These are phyloP conservation scores for Meliscaeva auricollis DNA, from an alignment of 2,888 invertebrate genomes.

Conservation along the genomic window DNA sequence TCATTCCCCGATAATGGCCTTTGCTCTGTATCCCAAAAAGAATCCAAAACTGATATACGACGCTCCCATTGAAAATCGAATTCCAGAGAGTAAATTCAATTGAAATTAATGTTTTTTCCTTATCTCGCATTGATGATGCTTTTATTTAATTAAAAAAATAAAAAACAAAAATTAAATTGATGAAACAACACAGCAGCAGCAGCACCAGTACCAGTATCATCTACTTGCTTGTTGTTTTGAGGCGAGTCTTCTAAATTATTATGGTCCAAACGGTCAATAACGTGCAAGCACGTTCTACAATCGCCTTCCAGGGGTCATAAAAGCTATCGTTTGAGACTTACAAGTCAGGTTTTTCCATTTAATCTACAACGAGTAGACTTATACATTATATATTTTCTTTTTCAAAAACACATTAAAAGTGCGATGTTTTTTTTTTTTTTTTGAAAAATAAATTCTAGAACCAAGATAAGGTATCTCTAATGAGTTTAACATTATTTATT, in stretches of 20 bases:
- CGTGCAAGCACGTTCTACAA: slow-evolving; percentile 34
- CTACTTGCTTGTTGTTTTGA: slow-evolving; percentile 42
- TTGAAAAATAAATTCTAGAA: not conserved
- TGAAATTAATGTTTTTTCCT: slow-evolving; percentile 62
- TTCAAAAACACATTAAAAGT: slow-evolving; percentile 3
- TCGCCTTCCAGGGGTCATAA: slow-evolving; percentile 65
- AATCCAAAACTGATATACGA: slow-evolving; percentile 1
- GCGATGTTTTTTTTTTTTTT: too few relatives aligned
- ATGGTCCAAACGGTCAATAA: slow-evolving; percentile 49
- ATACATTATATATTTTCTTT: not conserved
- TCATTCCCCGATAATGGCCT: slow-evolving; percentile 5
- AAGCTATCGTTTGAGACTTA: slow-evolving; percentile 49
- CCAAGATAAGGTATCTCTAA: slow-evolving; percentile 30
- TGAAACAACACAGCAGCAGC: slow-evolving; percentile 33
- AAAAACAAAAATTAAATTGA: not conserved
- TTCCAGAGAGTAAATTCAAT: slow-evolving; percentile 55
- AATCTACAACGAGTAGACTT: not conserved
- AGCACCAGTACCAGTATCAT: not conserved
- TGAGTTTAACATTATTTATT: slow-evolving; percentile 37
- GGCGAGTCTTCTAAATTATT: slow-evolving; percentile 6
- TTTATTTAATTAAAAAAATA: slow-evolving; percentile 43
- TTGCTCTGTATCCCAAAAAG: slow-evolving; percentile 19
- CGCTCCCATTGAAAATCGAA: slow-evolving; percentile 60
- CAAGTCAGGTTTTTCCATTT: slow-evolving; percentile 24
- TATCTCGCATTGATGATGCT: slow-evolving; percentile 43